Percentiles rank a stretch among this genome's conserved stretches.
phyloP scores from a whole-genome alignment of 2,888 invertebrate genomes.

The Cheilosia urbana region DNA sequence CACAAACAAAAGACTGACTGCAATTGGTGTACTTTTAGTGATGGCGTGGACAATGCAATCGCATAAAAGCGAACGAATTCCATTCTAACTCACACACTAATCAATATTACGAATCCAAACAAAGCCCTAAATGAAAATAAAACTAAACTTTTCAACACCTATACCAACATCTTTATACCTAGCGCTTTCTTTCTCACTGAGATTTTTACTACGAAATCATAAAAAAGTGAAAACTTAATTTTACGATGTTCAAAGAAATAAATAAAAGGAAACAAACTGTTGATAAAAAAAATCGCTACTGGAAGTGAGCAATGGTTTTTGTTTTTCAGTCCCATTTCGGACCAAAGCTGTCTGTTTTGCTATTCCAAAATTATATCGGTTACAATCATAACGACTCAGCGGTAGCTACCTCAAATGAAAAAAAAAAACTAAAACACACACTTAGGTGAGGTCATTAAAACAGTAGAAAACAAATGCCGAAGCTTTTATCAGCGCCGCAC shows the following conservation, averaged over 20 bases:
- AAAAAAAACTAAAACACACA: conserved; percentile 26
- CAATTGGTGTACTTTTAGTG: too few species aligned
- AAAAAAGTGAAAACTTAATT: conserved; percentile 18
- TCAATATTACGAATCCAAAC: too few species aligned
- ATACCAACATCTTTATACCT: too few species aligned
- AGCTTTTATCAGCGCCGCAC: conserved; percentile 56
- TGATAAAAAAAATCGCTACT: conserved; percentile 1
- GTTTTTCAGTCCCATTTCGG: conserved; percentile 8
- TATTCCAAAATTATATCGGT: conserved; percentile 37
- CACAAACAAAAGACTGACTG: too few species aligned
- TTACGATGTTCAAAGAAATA: conserved; percentile 40
- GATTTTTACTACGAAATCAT: neutral
- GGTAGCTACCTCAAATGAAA: conserved; percentile 20
- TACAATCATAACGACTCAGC: conserved; percentile 36
- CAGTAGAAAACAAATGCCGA: conserved; percentile 16
- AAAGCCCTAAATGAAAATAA: too few species aligned
- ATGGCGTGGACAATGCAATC: too few species aligned
- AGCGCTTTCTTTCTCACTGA: too few species aligned
- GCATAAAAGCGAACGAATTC: too few species aligned
- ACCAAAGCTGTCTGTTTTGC: neutral
- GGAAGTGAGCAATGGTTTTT: conserved; percentile 1
- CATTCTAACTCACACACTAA: too few species aligned
- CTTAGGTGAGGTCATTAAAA: conserved; percentile 37
- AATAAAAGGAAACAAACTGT: conserved; percentile 5
- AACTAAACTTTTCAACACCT: too few species aligned